A percentile compares a stretch with the other conserved stretches of the same genome.
phyloP scores from a whole-genome alignment of 2,113 vertebrate species.

The Peromyscus polionotus region DNA sequence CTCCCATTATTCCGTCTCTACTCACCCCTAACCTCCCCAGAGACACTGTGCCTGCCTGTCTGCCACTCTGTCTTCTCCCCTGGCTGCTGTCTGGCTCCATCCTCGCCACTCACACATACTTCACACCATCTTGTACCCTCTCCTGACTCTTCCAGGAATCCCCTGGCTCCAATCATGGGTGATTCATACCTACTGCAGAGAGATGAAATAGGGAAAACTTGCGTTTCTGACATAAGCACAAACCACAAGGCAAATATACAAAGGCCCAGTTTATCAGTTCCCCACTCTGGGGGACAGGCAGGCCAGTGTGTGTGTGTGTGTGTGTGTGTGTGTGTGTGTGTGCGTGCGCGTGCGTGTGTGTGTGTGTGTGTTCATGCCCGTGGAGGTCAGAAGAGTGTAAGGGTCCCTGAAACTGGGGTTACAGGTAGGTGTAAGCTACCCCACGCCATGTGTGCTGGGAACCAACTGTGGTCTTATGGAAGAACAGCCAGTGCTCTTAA shows the following conservation, averaged over 20 bases:
- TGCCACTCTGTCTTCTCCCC: background rate
- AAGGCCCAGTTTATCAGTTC: background rate
- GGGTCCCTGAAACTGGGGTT: background rate
- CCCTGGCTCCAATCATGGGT: background rate
- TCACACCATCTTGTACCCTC: background rate
- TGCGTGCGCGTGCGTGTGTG: background rate
- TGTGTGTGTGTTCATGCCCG: background rate
- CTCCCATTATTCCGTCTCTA: background rate
- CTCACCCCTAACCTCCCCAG: background rate
- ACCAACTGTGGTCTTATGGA: background rate
- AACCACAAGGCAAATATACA: background rate
- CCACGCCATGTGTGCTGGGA: background rate
- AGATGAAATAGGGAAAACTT: background rate
- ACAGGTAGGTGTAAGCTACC: background rate
- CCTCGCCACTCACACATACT: background rate
- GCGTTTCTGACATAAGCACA: background rate
- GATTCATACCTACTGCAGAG: background rate
- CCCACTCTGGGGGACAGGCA: background rate
- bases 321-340: background rate
- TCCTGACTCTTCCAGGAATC: background rate
- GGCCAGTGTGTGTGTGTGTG: no score
- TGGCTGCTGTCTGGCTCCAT: background rate
- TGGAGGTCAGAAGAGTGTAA: background rate
- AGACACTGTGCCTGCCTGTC: fast-evolving
- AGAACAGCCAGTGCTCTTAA: background rate